Evolutionary conservation across 2,797 vertebrate species (phyloP), one percentile per base, ranked within the genome.

Genomic region (Schizothorax lantsangensis): DNA sequence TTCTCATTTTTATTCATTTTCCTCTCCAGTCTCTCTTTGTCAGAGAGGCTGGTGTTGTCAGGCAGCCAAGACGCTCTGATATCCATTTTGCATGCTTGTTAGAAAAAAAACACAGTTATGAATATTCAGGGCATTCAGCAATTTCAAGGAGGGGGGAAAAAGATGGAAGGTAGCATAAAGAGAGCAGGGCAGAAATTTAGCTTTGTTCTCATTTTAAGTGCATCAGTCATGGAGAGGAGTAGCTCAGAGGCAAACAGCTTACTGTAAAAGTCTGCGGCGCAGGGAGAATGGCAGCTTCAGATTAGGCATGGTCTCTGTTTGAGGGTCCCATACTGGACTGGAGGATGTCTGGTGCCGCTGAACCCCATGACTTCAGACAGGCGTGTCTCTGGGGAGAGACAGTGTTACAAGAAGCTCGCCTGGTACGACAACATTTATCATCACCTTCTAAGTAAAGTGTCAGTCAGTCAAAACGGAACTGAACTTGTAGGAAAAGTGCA

Each of bases 251-350:
- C 91, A 94, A 91, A 92, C 91, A 91, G 19, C 38, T 59, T 71
- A 85, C 75, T 85, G 66, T 85, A 85, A 59, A 45, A 11, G 49
- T 79, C 10, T 72, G 45, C 0, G 94, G 94, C 94, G 95, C 94
- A 95, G 96, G 94, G 95, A 95, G 95, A 95, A 95, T 91, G 93
- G 74, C 0, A 89, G 94, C 94, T 96, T 96, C 92, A 94, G 95
- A 96, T 96, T 96, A 96, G 95, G 93, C 93, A 96, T 94, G 96
- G 94, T 95, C 93, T 94, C 92, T 92, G 92, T 93, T 92, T 91
- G 90, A 93, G 94, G 94, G 91, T 93, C 93, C 93, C 93, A 92
- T 92, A 93, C 92, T 90, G 89, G 91, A 91, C 91, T 91, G 92
- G 91, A 91, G 88, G 91, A 90, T 91, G 91, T 89, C 91, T 89